phyloP scores from a whole-genome alignment of 92 coral and sea anemone genomes.

The Umimayanthus chanpuru region DNA sequence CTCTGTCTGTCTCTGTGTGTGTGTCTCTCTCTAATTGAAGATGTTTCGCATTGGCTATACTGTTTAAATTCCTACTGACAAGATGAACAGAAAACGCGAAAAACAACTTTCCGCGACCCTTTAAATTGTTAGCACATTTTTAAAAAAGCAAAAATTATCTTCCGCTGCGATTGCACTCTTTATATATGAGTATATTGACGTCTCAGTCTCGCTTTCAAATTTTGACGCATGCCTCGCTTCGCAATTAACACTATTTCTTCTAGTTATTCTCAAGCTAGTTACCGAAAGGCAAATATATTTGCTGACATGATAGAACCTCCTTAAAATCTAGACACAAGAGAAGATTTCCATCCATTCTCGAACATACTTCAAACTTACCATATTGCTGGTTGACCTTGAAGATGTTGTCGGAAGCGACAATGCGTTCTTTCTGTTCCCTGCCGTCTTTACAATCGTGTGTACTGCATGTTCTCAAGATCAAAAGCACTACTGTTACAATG shows the following conservation, averaged over 20 bases:
- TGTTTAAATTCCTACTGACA: background rate
- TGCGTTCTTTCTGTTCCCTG: background rate
- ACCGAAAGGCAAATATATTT: background rate
- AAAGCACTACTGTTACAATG: background rate
- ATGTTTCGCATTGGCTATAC: too few species aligned
- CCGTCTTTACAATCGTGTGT: slow-evolving; percentile 1
- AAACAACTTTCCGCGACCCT: too few species aligned
- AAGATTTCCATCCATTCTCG: background rate
- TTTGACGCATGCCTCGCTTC: background rate
- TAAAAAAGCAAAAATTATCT: too few species aligned
- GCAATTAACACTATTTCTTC: background rate
- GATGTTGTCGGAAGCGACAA: slow-evolving; percentile 14
- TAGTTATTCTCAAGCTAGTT: background rate
- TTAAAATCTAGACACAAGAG: too few species aligned
- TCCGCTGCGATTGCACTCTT: background rate
- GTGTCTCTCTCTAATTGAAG: too few species aligned
- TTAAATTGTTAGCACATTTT: too few species aligned
- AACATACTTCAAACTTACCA: slow-evolving; percentile 17
- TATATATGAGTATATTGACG: too few species aligned
- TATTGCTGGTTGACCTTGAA: slow-evolving; percentile 39
- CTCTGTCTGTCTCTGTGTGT: too few species aligned
- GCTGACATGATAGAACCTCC: background rate
- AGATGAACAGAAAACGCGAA: background rate
- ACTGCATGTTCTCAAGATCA: background rate
- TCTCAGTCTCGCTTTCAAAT: background rate